Base-by-base conservation (phyloP, 2,797 vertebrate species). In the Hapalemur alaotrensis region DNA sequence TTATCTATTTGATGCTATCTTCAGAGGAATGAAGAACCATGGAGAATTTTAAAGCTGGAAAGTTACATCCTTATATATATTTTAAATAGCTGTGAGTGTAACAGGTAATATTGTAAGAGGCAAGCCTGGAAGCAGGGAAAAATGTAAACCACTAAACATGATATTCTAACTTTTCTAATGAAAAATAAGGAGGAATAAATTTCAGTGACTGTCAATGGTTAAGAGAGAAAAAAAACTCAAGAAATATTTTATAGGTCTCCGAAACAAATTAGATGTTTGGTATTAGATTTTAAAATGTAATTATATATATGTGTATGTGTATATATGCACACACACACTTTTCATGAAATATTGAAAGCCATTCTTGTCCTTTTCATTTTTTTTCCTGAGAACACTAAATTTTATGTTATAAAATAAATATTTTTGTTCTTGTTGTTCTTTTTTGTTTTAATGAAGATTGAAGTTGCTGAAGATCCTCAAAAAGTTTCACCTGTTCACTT, bases 401-500 rank as follows among this genome's bases (percentile, higher is more conserved):
- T 61, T 65, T 52, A 43, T 87, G 22, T 57, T 57, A 35, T 35
- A 70, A 25, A 59, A 59, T 25, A 25, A 59, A 11, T 25, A 59
- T 10, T 59, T 59, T 59, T 25, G 43, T 14, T 46, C 7, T 57
- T 57, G 54, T 23, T 23, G 7, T 57, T 54, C 52, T 46, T 12
- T 46, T 73, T 22, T 72, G 86, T 96, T 81, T 59, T 79, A 63
- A 95, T 89, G 43, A 97, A 99, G 99, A 98, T 98, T 1, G 99
- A 99, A 96, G 98, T 99, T 23, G 96, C 98, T 14, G 98, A 98
- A 23, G 99, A 99, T 93, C 99, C 99, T 7, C 99, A 99, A 48
- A 98, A 98, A 20, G 98, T 99, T 85, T 99, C 98, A 46, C 99
- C 99, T 0, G 85, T 99, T n/a, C 99, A 99, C 95, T 97, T 99